A percentile compares a stretch with the other conserved stretches of the same genome.
phyloP scores from a whole-genome alignment of 2,888 invertebrate genomes.

The Meteorus colon region DNA sequence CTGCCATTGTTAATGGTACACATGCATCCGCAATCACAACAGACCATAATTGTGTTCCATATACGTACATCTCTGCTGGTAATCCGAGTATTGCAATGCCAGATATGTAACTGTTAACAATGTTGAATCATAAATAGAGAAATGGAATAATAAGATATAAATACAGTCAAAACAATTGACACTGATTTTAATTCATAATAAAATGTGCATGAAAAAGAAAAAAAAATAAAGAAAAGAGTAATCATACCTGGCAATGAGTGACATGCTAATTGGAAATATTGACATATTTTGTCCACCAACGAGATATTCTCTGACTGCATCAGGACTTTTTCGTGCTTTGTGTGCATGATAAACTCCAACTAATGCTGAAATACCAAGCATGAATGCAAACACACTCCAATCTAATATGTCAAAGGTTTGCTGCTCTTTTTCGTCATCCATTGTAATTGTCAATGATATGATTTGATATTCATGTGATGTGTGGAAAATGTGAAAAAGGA shows the following conservation, averaged over 20 bases:
- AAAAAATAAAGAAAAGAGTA: background rate
- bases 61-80: constrained; percentile 85
- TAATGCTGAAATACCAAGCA: constrained; percentile 79
- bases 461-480: background rate
- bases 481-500: background rate
- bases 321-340: constrained; percentile 80
- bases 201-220: background rate
- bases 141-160: background rate
- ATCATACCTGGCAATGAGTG: constrained; percentile 81
- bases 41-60: constrained; percentile 83
- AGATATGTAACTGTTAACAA: constrained; percentile 80
- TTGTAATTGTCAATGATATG: constrained; percentile 21
- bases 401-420: constrained; percentile 78
- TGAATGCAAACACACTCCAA: constrained; percentile 79
- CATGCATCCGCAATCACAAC: constrained; percentile 79
- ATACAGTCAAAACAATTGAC: background rate
- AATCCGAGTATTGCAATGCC: constrained; percentile 83
- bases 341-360: constrained; percentile 84
- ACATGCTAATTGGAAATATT: constrained; percentile 86
- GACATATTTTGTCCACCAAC: constrained; percentile 86
- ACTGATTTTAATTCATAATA: background rate
- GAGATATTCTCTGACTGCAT: constrained; percentile 82
- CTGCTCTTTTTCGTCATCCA: constrained; percentile 45
- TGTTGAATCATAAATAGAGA: background rate
- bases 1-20: constrained; percentile 80